Evolutionary conservation across 2,797 vertebrate species (phyloP), one percentile per base, ranked within the genome.

Genomic region (Podarcis siculus): DNA sequence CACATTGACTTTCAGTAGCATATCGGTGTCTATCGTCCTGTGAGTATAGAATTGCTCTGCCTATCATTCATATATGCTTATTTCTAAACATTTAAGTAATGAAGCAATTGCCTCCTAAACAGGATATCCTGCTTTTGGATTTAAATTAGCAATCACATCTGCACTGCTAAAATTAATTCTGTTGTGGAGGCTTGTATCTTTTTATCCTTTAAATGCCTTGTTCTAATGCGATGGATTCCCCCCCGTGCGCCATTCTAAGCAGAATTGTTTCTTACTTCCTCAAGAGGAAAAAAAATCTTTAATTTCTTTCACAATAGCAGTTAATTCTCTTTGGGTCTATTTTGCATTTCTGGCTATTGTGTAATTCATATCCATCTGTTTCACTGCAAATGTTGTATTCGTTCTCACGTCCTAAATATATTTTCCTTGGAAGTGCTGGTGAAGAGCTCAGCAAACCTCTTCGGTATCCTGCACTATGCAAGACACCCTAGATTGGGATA

Each of bases 281-380:
- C 5, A 75, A 71, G 32, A 79, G 45, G 3, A 35, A 86, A 89
- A 89, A 89, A 32, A 87, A 35, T 35, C 4, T 76, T 90, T 87
- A 82, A 73, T 94, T 92, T 93, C 92, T 82, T 93, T 94, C 49
- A 4, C 82, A 92, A 64, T 71, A 91, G 35, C 82, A 89, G 91
- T 92, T 90, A 93, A 94, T 95, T 94, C 90, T 92, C 66, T 89
- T 93, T 80, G 66, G 42, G 71, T 86, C 86, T 94, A 91, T 93
- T 94, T 92, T 95, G 92, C 92, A 91, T 94, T 93, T 90, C 92
- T 90, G 87, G 78, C 79, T 83, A 86, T 90, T 95, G 87, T 93
- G 91, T 90, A 94, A 95, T 94, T 92, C 92, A 89, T 93, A 85
- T 80, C 93, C 92, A 95, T 95, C 93, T 96, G 92, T 94, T 95